Conservation (phyloP, 2,888 invertebrate genomes). For the Diarsia rubi region DNA sequence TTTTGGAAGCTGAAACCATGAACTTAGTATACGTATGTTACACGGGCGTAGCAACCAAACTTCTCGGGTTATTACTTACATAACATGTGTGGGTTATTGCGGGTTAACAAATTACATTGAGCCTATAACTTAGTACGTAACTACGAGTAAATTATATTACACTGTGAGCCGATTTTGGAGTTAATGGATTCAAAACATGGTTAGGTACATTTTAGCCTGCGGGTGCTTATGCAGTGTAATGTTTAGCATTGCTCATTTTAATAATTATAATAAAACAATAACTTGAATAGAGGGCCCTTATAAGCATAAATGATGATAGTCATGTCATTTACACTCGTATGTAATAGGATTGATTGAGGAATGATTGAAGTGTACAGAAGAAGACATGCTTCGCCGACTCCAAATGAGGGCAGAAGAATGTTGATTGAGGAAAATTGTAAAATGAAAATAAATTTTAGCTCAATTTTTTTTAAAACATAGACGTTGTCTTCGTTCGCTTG, state of each 20-base stretch:
- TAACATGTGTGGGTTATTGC: slow-evolving; percentile 33
- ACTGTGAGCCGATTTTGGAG: slow-evolving; percentile 22
- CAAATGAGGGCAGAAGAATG: too few relatives aligned
- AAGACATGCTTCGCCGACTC: too few relatives aligned
- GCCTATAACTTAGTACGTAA: slow-evolving; percentile 24
- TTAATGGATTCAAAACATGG: slow-evolving; percentile 23
- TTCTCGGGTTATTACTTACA: slow-evolving; percentile 20
- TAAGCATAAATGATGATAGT: not conserved
- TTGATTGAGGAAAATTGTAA: too few relatives aligned
- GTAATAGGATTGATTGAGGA: not conserved
- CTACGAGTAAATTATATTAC: slow-evolving; percentile 22
- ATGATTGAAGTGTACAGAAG: not conserved
- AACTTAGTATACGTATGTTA: slow-evolving; percentile 8
- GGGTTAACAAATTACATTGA: slow-evolving; percentile 28
- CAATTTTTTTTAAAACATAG: too few relatives aligned
- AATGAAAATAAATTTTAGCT: too few relatives aligned
- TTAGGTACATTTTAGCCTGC: slow-evolving; percentile 1
- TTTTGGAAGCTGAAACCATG: not conserved
- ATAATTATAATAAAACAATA: not conserved
- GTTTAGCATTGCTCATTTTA: not conserved
- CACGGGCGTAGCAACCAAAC: not conserved
- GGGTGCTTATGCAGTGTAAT: not conserved
- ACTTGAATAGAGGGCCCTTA: not conserved
- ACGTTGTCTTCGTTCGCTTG: too few relatives aligned
- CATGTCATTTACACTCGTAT: too few relatives aligned